phyloP scores from a whole-genome alignment of 35 echinoderm and acorn worm genomes.

The Lytechinus pictus region DNA sequence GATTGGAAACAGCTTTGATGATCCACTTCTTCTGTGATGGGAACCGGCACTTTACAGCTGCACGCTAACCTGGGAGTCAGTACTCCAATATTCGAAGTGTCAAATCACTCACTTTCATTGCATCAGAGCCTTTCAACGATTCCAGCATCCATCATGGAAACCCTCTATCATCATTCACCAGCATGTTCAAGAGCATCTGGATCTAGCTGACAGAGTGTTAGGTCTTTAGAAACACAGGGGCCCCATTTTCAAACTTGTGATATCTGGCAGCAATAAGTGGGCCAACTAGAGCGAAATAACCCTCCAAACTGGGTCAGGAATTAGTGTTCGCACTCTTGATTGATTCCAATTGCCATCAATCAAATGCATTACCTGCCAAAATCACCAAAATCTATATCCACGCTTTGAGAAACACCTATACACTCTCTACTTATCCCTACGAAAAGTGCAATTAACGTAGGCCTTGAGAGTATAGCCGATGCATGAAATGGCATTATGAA shows the following conservation, averaged over 20 bases:
- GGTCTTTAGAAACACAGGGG: neutral
- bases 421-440: neutral
- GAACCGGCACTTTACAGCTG: neutral
- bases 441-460: neutral
- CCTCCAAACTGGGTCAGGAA: constrained; percentile 16
- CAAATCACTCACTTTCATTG: neutral
- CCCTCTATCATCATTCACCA: neutral
- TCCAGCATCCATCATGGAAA: neutral
- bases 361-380: neutral
- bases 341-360: neutral
- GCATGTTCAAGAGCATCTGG: neutral
- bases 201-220: neutral
- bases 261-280: neutral
- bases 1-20: neutral
- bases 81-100: neutral
- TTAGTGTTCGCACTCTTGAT: neutral
- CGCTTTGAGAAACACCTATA: neutral
- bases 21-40: neutral
- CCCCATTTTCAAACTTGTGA: neutral
- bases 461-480: neutral
- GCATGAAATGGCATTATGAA: neutral
- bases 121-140: neutral
- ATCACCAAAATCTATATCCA: neutral
- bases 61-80: neutral
- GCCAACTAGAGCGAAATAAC: neutral